These are phyloP conservation scores for Ictidomys tridecemlineatus DNA, from an alignment of 2,113 vertebrate species.

Conservation along the genomic window DNA sequence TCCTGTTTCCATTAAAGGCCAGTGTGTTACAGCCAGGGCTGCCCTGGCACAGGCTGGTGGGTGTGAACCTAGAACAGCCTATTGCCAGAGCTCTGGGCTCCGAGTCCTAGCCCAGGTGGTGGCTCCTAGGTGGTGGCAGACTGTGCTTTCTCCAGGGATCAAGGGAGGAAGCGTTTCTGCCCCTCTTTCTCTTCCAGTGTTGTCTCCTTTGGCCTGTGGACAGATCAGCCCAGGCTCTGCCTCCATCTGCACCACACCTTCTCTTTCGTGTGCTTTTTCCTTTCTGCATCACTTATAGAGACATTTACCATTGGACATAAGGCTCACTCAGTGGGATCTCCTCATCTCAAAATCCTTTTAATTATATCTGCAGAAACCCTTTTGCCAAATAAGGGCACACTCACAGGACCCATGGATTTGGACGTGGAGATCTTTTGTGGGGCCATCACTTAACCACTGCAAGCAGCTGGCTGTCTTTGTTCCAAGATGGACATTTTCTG, in stretches of 20 bases:
- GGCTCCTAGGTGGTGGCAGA: too few species aligned
- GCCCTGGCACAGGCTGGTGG: neutral
- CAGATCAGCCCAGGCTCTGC: too few species aligned
- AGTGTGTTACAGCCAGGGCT: fast-evolving
- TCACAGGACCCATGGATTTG: neutral
- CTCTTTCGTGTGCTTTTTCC: neutral
- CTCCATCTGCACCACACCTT: neutral
- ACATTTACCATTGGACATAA: neutral
- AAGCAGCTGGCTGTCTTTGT: neutral
- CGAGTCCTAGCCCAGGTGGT: neutral
- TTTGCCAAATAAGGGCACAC: neutral
- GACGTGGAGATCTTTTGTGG: neutral
- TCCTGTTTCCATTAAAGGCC: neutral
- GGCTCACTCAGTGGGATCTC: neutral
- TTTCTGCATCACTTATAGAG: neutral
- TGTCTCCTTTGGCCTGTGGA: neutral
- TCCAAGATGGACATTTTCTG: neutral
- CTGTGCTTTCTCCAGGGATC: neutral
- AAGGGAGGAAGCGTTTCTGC: neutral
- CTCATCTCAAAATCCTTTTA: neutral
- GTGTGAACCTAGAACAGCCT: neutral
- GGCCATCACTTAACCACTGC: neutral
- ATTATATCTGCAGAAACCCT: neutral
- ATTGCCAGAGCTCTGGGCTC: neutral
- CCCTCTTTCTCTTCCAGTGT: fast-evolving